Percentiles rank a stretch among this genome's conserved stretches.
Evolutionary conservation across 2,888 invertebrate species (phyloP).

Genomic region (Drosophila mimica): DNA sequence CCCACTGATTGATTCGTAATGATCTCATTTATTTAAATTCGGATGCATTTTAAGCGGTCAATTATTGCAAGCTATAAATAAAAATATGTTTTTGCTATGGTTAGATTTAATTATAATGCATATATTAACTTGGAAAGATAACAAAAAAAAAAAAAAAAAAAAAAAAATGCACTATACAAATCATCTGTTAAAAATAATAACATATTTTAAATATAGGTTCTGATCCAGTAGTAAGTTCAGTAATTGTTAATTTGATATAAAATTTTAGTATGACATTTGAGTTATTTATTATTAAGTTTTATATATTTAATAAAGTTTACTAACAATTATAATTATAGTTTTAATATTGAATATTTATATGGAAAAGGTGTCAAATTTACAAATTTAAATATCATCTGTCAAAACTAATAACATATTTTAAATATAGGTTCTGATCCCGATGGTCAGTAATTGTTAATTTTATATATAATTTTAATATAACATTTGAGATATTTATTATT

Average conservation of each 20-base stretch:
- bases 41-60: not conserved
- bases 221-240: no score
- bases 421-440: not conserved
- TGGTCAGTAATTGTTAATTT: not conserved
- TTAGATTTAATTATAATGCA: not conserved
- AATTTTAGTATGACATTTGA: not conserved
- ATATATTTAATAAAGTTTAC: no score
- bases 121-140: not conserved
- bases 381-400: not conserved
- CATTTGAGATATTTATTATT: not conserved
- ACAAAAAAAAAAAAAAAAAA: fast-evolving
- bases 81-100: not conserved
- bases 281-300: not conserved
- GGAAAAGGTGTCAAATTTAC: no score
- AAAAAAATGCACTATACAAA: not conserved
- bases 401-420: not conserved
- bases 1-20: not conserved
- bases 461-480: fast-evolving
- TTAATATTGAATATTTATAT: not conserved
- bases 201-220: not conserved
- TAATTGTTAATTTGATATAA: fast-evolving
- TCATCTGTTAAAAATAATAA: not conserved
- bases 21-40: not conserved
- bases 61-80: not conserved
- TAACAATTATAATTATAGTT: no score